These are phyloP conservation scores for Deroplatys truncata DNA, from an alignment of 2,888 invertebrate species.

Conservation along the genomic window DNA sequence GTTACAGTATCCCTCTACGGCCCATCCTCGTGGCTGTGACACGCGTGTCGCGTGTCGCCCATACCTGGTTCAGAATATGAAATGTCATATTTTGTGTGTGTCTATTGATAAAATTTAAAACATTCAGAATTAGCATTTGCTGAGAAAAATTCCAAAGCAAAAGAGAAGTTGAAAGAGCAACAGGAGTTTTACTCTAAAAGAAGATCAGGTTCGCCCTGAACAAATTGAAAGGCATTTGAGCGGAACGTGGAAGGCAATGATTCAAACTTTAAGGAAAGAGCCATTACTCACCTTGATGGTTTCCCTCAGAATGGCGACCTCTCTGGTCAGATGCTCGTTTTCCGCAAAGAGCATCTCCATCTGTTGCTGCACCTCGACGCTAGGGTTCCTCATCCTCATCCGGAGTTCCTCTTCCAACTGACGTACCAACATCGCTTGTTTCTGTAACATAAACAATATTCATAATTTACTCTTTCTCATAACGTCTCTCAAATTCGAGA, in stretches of 20 bases:
- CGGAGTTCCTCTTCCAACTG: constrained; percentile 90
- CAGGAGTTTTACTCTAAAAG: no score
- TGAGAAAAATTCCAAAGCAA: no score
- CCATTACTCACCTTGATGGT: constrained; percentile 73
- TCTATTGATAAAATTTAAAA: no score
- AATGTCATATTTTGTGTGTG: no score
- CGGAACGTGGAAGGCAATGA: not conserved
- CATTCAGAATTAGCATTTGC: no score
- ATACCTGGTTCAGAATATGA: no score
- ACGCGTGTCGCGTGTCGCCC: no score
- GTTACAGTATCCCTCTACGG: no score
- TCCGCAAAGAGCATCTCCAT: constrained; percentile 88
- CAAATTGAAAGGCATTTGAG: not conserved
- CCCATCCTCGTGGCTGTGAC: no score
- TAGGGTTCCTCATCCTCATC: constrained; percentile 82
- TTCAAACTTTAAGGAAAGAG: not conserved
- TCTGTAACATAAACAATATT: constrained; percentile 56
- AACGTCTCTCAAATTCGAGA: no score
- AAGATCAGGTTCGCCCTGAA: not conserved
- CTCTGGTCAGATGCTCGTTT: constrained; percentile 89
- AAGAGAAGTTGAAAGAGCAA: no score
- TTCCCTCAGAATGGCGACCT: constrained; percentile 87
- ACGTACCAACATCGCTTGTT: constrained; percentile 92
- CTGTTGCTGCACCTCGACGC: constrained; percentile 88
- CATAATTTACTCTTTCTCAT: no score